Evolutionary conservation across 2,113 vertebrate species (phyloP).

Genomic region (Guaruba guarouba): DNA sequence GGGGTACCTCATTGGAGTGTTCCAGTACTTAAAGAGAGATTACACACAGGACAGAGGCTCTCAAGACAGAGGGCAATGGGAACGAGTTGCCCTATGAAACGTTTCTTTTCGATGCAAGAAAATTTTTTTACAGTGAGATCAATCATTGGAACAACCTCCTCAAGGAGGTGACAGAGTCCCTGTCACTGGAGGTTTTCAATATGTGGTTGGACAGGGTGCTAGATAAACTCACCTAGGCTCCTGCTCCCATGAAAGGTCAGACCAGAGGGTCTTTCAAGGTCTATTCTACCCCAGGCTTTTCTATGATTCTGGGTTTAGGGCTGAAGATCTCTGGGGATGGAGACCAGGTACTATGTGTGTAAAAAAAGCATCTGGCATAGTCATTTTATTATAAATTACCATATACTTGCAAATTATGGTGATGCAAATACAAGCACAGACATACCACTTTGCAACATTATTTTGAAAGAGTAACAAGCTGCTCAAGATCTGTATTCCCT

Average conservation of each 20-base stretch:
- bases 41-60: neutral
- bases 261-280: neutral
- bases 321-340: neutral
- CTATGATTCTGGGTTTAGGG: neutral
- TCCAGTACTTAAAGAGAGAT: neutral
- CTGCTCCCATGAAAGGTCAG: neutral
- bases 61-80: neutral
- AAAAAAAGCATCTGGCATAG: neutral
- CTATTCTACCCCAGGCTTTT: neutral
- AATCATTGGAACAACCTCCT: neutral
- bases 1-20: neutral
- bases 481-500: neutral
- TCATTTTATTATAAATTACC: neutral
- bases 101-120: neutral
- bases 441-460: neutral
- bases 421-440: neutral
- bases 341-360: neutral
- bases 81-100: neutral
- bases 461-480: neutral
- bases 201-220: neutral
- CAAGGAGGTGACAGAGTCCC: neutral
- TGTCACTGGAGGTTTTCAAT: neutral
- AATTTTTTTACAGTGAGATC: neutral
- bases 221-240: neutral
- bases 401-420: neutral